Conservation (phyloP, 2,888 invertebrate genomes). For the Muscina levida region DNA sequence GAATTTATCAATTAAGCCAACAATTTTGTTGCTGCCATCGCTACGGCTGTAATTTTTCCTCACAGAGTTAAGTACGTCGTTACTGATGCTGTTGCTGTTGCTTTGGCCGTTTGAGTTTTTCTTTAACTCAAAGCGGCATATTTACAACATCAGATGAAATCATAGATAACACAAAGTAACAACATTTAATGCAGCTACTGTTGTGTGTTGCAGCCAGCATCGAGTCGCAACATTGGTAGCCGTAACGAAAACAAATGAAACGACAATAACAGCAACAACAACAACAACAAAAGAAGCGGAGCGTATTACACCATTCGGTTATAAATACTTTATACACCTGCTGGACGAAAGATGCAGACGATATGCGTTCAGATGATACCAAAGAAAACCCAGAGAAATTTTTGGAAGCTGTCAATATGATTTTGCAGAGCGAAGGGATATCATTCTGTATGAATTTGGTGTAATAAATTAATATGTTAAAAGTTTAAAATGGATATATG, state of each 20-base stretch:
- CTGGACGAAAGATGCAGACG: conserved; percentile 32
- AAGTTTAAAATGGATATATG: too few species aligned
- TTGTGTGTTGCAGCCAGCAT: conserved; percentile 25
- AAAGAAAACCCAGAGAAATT: background rate
- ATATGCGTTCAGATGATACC: background rate
- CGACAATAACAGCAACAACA: background rate
- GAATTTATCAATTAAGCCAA: conserved; percentile 68
- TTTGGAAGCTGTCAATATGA: too few species aligned
- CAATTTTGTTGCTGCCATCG: conserved; percentile 57
- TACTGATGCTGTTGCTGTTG: background rate
- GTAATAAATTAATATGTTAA: too few species aligned
- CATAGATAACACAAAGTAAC: conserved; percentile 63
- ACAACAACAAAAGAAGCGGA: conserved; percentile 10
- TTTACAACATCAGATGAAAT: conserved; percentile 66
- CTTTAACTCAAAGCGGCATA: conserved; percentile 62
- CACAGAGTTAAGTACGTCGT: too few species aligned
- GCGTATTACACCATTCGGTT: conserved; percentile 33
- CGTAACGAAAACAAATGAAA: background rate
- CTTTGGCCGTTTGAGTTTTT: conserved; percentile 40
- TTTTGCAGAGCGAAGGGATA: too few species aligned
- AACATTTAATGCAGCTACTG: conserved; percentile 65
- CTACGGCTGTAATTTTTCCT: conserved; percentile 54
- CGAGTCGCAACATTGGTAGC: background rate
- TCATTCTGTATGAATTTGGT: too few species aligned
- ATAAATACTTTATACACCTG: conserved; percentile 58